These are phyloP conservation scores for Pemphredon lugubris DNA, from an alignment of 2,888 invertebrate genomes.

Conservation along the genomic window DNA sequence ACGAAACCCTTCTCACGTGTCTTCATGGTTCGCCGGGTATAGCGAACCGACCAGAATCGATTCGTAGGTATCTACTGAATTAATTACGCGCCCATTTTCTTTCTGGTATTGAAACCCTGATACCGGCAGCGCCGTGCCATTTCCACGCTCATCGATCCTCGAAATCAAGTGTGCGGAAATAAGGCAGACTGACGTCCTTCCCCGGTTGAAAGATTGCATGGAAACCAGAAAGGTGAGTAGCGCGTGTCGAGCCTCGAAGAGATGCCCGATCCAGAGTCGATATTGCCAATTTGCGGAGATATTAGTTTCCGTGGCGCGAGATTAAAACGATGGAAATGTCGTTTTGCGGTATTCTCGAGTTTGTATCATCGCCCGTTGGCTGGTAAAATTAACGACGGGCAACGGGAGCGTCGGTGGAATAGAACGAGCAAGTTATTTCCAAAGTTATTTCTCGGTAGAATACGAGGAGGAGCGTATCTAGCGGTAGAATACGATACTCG, in stretches of 20 bases:
- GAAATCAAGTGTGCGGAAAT: constrained; percentile 59
- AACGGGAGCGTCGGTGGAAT: too few relatives aligned
- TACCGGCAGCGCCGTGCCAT: constrained; percentile 39
- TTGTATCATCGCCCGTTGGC: too few relatives aligned
- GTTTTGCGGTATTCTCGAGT: too few relatives aligned
- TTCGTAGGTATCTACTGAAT: constrained; percentile 67
- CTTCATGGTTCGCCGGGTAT: constrained; percentile 50
- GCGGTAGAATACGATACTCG: too few relatives aligned
- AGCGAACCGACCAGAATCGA: constrained; percentile 59
- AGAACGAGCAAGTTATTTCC: too few relatives aligned
- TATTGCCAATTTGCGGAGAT: constrained; percentile 46
- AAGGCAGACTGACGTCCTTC: constrained; percentile 54
- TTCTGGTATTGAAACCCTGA: constrained; percentile 58
- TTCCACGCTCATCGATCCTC: constrained; percentile 62
- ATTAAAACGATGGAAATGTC: constrained; percentile 18
- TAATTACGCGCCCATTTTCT: constrained; percentile 70
- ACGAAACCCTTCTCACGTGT: constrained; percentile 45
- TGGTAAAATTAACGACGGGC: too few relatives aligned
- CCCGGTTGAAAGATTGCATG: constrained; percentile 54
- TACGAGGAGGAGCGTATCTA: too few relatives aligned
- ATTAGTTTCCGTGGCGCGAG: constrained; percentile 24
- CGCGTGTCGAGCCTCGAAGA: constrained; percentile 10
- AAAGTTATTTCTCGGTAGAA: too few relatives aligned
- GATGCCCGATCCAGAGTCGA: constrained; percentile 24
- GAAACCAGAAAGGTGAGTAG: constrained; percentile 36